Evolutionary conservation across 2,797 vertebrate genomes (phyloP).

Genomic region (Phrynocephalus guinanensis): DNA sequence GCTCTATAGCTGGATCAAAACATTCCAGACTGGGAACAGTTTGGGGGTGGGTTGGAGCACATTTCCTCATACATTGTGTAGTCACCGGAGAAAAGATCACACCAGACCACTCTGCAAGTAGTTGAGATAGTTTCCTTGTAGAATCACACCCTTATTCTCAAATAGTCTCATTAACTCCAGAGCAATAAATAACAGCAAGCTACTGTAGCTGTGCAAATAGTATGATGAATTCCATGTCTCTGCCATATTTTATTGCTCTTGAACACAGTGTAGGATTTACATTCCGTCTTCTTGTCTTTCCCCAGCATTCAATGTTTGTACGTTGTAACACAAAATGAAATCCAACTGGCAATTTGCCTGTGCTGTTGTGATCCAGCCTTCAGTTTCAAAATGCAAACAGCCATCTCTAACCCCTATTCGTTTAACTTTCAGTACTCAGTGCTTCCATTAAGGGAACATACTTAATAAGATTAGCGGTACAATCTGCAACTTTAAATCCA

Average conservation of each 20-base stretch:
- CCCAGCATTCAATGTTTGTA: neutral
- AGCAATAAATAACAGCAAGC: neutral
- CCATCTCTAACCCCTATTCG: conserved; percentile 18
- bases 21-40: too few species aligned
- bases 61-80: too few species aligned
- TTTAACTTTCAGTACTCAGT: conserved; percentile 39
- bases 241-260: neutral
- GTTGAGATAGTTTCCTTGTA: too few species aligned
- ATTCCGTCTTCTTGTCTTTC: neutral
- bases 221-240: neutral
- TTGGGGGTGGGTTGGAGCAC: too few species aligned
- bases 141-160: too few species aligned
- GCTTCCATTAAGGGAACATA: conserved; percentile 48
- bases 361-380: conserved; percentile 14
- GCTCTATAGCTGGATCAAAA: too few species aligned
- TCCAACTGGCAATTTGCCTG: conserved; percentile 22
- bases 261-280: neutral
- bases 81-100: too few species aligned
- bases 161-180: neutral
- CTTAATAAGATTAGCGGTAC: conserved; percentile 23
- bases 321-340: conserved; percentile 22
- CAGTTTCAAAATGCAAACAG: neutral
- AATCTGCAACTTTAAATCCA: conserved; percentile 47
- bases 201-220: neutral
- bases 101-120: too few species aligned